phyloP scores from a whole-genome alignment of 2,113 vertebrate species.

The Charadrius vociferus region DNA sequence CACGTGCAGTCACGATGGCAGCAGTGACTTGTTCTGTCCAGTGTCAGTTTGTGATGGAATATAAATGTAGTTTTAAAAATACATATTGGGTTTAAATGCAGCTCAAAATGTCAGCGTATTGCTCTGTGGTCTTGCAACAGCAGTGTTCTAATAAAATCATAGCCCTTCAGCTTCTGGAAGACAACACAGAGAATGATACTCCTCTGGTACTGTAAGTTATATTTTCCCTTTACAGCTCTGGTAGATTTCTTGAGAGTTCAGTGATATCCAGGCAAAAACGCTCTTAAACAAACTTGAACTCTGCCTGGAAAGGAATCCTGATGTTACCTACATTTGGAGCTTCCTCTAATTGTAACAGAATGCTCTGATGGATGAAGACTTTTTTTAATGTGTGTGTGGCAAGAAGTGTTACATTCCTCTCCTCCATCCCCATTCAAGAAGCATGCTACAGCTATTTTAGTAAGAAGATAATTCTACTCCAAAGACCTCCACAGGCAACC shows the following conservation, averaged over 20 bases:
- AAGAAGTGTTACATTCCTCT: neutral
- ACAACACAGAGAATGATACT: neutral
- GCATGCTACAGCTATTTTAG: neutral
- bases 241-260: constrained; percentile 15
- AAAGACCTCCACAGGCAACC: neutral
- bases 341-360: neutral
- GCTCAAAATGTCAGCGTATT: constrained; percentile 51
- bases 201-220: constrained; percentile 30
- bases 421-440: neutral
- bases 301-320: constrained; percentile 14
- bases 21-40: constrained; percentile 31
- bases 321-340: constrained; percentile 37
- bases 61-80: constrained; percentile 40
- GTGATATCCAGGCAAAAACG: constrained; percentile 14
- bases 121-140: constrained; percentile 65
- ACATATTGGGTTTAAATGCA: constrained; percentile 40
- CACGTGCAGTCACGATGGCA: neutral
- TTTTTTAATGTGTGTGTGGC: neutral
- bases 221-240: constrained; percentile 58
- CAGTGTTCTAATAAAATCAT: constrained; percentile 43
- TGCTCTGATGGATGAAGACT: neutral
- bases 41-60: constrained; percentile 50
- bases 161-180: constrained; percentile 50
- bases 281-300: constrained; percentile 54
- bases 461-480: neutral